Base-by-base conservation (phyloP, 1,140 invertebrate genomes). In the Drosophila obscura region DNA sequence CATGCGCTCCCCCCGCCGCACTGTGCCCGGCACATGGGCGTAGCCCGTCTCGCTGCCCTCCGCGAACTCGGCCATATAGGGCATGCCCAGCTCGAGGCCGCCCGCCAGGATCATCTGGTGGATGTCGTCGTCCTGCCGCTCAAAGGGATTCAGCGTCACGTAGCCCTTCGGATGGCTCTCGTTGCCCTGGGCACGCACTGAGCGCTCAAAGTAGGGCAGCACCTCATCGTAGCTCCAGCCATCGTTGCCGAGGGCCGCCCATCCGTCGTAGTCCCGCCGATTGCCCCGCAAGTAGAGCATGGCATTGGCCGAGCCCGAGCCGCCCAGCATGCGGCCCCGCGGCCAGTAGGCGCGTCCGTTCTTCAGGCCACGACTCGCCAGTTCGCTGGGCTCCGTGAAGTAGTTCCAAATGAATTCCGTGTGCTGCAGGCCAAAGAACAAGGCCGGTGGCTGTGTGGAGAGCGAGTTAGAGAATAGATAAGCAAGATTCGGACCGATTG, bases 241-340 rank as follows among this genome's bases (percentile, higher is more conserved):
- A 0, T 74, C 16, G 61, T 94, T 94, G 6, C 93, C 94, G 35
- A 89, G 52, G 0, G 74, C 77, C 60, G 94, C 93, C 95, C 96
- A 97, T 72, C 95, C 94, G 16, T 92, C 91, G 13, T 65, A 92
- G 51, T 92, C 91, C 0, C 24, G 15, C 0, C 73, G 76, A 69
- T 89, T 90, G 0, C 91, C 91, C 0, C 90, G 72, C 4, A 91
- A 5, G 50, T 90, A 90, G 6, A 87, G 15, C 96, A 98, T 97
- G 2, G 94, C 96, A 92, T 98, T 98, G 13, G 97, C 94, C 0
- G 94, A 94, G 1, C 95, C 95, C 9, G 94, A 94, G 2, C 97
- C 97, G 2, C 97, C 97, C 5, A 96, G 81, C 7, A 94, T 94
- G 80, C 94, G 95, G 0, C 96, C 96, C 59, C 94, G 94, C 0